Percentiles rank a stretch among this genome's conserved stretches.
Conservation (phyloP, 1,140 invertebrate genomes). For the Drosophila kikkawai region DNA sequence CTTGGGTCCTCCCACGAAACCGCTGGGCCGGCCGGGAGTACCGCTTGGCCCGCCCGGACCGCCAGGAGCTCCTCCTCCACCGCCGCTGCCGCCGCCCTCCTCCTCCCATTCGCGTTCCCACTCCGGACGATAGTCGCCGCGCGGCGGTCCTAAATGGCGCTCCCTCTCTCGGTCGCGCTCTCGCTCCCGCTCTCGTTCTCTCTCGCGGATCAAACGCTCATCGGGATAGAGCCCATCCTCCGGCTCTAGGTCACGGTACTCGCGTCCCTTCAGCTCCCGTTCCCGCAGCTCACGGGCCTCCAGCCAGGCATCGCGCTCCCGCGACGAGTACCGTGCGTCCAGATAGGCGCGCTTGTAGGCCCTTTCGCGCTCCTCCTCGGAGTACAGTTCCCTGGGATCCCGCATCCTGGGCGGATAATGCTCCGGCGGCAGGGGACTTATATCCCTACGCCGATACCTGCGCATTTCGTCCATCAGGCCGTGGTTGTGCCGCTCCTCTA, state of each 20-base stretch:
- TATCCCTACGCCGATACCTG: slow-evolving; percentile 67
- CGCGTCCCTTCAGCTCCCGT: slow-evolving; percentile 60
- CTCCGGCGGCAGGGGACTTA: slow-evolving; percentile 65
- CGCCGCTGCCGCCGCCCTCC: slow-evolving; percentile 33
- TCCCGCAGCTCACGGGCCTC: slow-evolving; percentile 65
- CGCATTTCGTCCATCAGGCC: slow-evolving; percentile 72
- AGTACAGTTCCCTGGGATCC: slow-evolving; percentile 72
- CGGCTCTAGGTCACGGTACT: slow-evolving; percentile 72
- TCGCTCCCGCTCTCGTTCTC: slow-evolving; percentile 58
- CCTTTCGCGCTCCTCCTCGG: slow-evolving; percentile 76
- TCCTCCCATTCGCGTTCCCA: slow-evolving; percentile 82
- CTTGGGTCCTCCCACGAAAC: slow-evolving; percentile 77
- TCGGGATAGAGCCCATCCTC: slow-evolving; percentile 74
- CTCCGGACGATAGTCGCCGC: slow-evolving; percentile 67
- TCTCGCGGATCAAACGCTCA: slow-evolving; percentile 49
- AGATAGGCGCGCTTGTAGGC: slow-evolving; percentile 74
- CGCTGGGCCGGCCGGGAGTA: slow-evolving; percentile 50
- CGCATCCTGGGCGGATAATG: slow-evolving; percentile 64
- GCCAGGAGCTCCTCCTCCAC: slow-evolving; percentile 3
- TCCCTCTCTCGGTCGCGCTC: slow-evolving; percentile 67
- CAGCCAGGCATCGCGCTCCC: slow-evolving; percentile 76
- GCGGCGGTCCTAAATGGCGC: slow-evolving; percentile 48
- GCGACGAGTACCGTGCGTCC: slow-evolving; percentile 64
- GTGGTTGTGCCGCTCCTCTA: slow-evolving; percentile 67
- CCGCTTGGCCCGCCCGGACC: slow-evolving; percentile 42